phyloP scores from a whole-genome alignment of 2,797 vertebrate species.

The Sebastes nivosus region DNA sequence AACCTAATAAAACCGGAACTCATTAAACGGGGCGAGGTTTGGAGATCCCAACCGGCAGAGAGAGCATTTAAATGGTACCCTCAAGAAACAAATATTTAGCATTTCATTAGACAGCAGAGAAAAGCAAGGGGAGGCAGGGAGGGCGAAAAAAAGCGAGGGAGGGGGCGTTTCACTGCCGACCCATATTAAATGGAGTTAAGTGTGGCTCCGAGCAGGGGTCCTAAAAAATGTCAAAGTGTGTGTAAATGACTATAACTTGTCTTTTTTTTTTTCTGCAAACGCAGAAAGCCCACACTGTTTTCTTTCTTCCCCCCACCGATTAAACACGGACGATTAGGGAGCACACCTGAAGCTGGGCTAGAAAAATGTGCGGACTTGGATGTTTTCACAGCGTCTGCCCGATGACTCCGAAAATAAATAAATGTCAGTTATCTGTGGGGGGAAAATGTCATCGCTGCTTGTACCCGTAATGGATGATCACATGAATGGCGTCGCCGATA shows the following conservation, averaged over 20 bases:
- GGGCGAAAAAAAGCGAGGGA: conserved; percentile 6
- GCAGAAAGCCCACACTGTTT: neutral
- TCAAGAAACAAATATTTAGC: conserved; percentile 71
- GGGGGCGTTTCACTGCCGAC: conserved; percentile 57
- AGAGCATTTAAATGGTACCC: conserved; percentile 53
- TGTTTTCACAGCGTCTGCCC: conserved; percentile 55
- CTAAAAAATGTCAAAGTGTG: conserved; percentile 73
- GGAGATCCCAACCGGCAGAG: conserved; percentile 35
- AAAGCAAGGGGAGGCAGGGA: conserved; percentile 17
- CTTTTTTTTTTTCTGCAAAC: conserved; percentile 30
- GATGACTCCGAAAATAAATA: conserved; percentile 61
- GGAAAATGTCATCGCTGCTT: conserved; percentile 50
- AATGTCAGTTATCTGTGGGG: conserved; percentile 70
- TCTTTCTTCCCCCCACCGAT: conserved; percentile 28
- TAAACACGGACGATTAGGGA: conserved; percentile 64
- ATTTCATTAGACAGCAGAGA: conserved; percentile 62
- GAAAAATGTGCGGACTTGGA: conserved; percentile 27
- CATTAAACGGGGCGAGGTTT: conserved; percentile 39
- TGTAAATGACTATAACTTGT: conserved; percentile 57
- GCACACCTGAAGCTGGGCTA: conserved; percentile 62
- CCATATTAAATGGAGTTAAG: conserved; percentile 73
- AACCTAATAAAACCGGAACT: conserved; percentile 39
- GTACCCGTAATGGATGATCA: conserved; percentile 25
- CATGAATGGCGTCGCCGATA: conserved; percentile 13
- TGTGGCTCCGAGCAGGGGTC: conserved; percentile 62